phyloP scores from a whole-genome alignment of 2,113 vertebrate species.

The Acinonyx jubatus region DNA sequence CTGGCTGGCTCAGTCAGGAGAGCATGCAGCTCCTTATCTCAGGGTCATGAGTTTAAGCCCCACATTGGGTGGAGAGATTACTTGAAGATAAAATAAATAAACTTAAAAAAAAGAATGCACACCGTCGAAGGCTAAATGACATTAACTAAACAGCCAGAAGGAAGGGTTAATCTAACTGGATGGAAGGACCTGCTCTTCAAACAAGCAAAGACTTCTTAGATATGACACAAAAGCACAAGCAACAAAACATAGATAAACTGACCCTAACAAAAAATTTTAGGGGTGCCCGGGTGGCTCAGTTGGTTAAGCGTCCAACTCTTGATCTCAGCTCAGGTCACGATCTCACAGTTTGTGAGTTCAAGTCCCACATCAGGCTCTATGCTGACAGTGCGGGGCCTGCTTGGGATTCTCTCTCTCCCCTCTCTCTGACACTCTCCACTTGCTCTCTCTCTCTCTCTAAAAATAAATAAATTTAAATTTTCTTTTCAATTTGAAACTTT shows the following conservation, averaged over 20 bases:
- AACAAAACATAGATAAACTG: background rate
- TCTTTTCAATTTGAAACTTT: background rate
- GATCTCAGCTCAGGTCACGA: too few species aligned
- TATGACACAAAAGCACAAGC: background rate
- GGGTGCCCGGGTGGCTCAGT: too few species aligned
- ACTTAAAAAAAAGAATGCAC: background rate
- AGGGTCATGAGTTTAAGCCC: background rate
- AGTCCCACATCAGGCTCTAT: too few species aligned
- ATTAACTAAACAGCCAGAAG: background rate
- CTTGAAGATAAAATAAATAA: background rate
- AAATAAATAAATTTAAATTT: too few species aligned
- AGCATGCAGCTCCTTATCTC: background rate
- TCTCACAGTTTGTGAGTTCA: too few species aligned
- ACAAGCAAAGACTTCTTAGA: background rate
- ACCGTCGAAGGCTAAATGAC: background rate
- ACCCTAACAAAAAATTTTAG: background rate
- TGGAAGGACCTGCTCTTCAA: background rate
- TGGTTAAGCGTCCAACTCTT: too few species aligned
- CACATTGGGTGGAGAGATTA: background rate
- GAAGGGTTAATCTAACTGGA: background rate
- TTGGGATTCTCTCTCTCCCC: too few species aligned
- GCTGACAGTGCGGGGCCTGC: too few species aligned
- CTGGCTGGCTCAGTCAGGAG: background rate
- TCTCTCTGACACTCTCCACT: too few species aligned
- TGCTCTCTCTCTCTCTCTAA: too few species aligned